Percentiles rank a stretch among this genome's conserved stretches.
These are phyloP conservation scores for Mastomys natalensis DNA, from an alignment of 2,113 vertebrate species.

Conservation along the genomic window DNA sequence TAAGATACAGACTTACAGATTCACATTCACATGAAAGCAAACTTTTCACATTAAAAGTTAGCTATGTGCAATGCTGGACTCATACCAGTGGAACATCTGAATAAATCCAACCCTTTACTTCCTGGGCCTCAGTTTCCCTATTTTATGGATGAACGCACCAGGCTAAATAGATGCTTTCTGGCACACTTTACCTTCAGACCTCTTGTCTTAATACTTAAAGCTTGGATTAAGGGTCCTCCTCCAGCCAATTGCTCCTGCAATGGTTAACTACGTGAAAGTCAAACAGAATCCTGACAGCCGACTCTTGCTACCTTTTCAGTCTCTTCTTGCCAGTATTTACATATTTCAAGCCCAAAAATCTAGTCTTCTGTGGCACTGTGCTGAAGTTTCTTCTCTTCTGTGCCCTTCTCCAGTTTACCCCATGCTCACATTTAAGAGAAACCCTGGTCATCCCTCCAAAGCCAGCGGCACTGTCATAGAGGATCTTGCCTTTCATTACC, in stretches of 20 bases:
- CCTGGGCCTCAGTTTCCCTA: neutral
- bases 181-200: neutral
- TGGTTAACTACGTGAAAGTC: neutral
- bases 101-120: neutral
- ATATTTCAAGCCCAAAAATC: neutral
- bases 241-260: neutral
- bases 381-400: neutral
- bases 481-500: too few species aligned
- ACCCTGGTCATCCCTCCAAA: constrained; percentile 3
- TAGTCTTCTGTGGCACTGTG: neutral
- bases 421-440: neutral
- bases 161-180: neutral
- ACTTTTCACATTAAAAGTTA: neutral
- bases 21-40: neutral
- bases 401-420: neutral
- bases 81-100: neutral
- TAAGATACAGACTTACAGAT: neutral
- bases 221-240: neutral
- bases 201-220: neutral
- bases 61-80: constrained; percentile 14
- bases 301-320: neutral
- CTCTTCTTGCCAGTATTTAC: neutral
- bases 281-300: neutral
- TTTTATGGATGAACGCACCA: neutral
- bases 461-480: neutral